Conservation (phyloP, 2,888 invertebrate genomes). For the Cecidostiba fungosa region DNA sequence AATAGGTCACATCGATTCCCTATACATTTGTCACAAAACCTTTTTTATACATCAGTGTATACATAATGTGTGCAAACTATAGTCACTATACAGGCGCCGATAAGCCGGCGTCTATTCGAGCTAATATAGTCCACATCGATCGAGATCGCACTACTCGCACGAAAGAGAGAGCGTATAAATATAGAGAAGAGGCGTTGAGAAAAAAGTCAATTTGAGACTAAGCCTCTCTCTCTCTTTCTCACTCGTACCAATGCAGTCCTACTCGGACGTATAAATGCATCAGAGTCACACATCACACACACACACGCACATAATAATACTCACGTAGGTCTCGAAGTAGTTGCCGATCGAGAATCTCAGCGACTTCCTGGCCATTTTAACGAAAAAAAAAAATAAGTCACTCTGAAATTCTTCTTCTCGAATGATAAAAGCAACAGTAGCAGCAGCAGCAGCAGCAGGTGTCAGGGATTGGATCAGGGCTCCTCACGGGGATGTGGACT, state of each 20-base stretch:
- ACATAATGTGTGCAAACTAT: too few species aligned
- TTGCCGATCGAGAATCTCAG: constrained; percentile 77
- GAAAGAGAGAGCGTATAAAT: constrained; percentile 25
- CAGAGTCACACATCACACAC: neutral
- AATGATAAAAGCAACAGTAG: too few species aligned
- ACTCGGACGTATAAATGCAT: neutral
- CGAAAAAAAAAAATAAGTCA: neutral
- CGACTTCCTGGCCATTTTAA: constrained; percentile 37
- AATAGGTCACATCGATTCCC: too few species aligned
- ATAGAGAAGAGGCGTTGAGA: constrained; percentile 54
- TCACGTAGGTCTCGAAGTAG: constrained; percentile 78
- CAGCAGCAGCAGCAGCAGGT: neutral
- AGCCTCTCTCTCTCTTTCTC: constrained; percentile 22
- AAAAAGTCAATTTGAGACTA: constrained; percentile 66
- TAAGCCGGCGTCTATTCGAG: neutral
- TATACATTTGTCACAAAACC: too few species aligned
- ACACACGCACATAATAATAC: constrained; percentile 65
- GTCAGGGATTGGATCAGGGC: constrained; percentile 16
- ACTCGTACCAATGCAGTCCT: neutral
- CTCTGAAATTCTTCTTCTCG: neutral
- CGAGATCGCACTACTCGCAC: neutral
- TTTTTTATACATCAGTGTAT: too few species aligned
- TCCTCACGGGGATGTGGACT: constrained; percentile 41
- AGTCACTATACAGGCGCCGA: neutral
- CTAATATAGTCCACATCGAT: neutral